Evolutionary conservation across 2,797 vertebrate species (phyloP).

Genomic region (Echeneis naucrates): DNA sequence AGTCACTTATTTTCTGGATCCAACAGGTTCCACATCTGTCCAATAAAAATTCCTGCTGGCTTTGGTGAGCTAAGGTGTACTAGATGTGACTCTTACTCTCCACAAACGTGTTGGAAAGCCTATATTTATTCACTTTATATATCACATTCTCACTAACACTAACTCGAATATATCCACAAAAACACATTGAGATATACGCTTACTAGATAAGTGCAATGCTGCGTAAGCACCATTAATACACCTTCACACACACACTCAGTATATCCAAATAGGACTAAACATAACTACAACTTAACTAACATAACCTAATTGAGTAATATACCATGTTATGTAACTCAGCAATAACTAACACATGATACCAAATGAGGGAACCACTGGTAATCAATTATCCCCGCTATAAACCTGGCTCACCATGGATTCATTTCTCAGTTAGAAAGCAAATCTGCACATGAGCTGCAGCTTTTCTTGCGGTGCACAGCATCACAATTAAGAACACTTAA

Average conservation of each 20-base stretch:
- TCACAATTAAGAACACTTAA: conserved; percentile 51
- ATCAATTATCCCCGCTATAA: conserved; percentile 76
- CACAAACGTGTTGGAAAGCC: neutral
- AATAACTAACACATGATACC: conserved; percentile 52
- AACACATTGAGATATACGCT: conserved; percentile 9
- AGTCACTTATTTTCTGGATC: conserved; percentile 21
- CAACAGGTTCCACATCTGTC: neutral
- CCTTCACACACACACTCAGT: conserved; percentile 21
- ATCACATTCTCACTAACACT: neutral
- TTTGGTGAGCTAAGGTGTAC: conserved; percentile 7
- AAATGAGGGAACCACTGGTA: conserved; percentile 53
- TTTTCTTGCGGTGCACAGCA: conserved; percentile 27
- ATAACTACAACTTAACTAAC: no score
- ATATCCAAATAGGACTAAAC: conserved; percentile 37
- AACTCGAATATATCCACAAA: neutral
- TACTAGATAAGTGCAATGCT: conserved; percentile 20
- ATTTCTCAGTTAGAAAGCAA: conserved; percentile 69
- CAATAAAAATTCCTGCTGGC: conserved; percentile 17
- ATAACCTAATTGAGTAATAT: neutral
- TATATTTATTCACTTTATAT: neutral
- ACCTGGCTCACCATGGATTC: conserved; percentile 56
- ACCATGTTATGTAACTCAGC: conserved; percentile 26
- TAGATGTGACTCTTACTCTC: neutral
- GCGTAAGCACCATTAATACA: conserved; percentile 3
- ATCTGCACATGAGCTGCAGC: conserved; percentile 55